phyloP scores from a whole-genome alignment of 2,797 vertebrate species.

The Micromesistius poutassou region DNA sequence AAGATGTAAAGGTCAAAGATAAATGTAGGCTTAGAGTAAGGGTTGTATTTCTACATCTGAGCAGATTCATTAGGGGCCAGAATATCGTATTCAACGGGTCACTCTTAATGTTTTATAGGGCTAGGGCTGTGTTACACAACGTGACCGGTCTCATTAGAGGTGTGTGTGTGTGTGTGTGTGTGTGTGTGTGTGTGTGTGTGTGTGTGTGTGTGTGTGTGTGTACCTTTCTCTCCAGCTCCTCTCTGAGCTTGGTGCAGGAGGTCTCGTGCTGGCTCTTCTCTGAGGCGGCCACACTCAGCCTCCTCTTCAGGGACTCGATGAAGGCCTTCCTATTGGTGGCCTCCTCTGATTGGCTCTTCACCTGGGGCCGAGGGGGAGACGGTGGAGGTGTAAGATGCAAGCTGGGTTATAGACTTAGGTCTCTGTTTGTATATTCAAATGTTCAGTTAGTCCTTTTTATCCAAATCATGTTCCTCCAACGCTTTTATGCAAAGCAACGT shows the following conservation, averaged over 20 bases:
- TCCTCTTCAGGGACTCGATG: conserved; percentile 84
- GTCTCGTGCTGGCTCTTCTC: conserved; percentile 82
- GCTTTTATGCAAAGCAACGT: background rate
- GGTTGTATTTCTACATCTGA: too few relatives aligned
- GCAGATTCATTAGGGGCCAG: background rate
- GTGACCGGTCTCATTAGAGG: background rate
- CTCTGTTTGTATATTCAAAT: background rate
- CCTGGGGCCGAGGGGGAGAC: conserved; percentile 57
- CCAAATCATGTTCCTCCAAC: background rate
- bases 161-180: too few relatives aligned
- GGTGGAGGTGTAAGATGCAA: background rate
- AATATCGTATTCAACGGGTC: background rate
- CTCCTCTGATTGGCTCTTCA: conserved; percentile 82
- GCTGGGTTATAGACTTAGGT: background rate
- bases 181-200: too few relatives aligned
- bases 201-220: background rate
- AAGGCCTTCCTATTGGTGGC: conserved; percentile 82
- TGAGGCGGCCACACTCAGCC: conserved; percentile 76
- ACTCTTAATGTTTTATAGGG: background rate
- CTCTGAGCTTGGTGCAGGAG: conserved; percentile 77
- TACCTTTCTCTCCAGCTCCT: conserved; percentile 87
- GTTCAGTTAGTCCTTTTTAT: background rate
- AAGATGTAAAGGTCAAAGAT: background rate
- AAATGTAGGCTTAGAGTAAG: background rate
- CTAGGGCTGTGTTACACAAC: background rate